Base-by-base conservation (phyloP, 2,888 invertebrate genomes). In the Antheraea assamensis region DNA sequence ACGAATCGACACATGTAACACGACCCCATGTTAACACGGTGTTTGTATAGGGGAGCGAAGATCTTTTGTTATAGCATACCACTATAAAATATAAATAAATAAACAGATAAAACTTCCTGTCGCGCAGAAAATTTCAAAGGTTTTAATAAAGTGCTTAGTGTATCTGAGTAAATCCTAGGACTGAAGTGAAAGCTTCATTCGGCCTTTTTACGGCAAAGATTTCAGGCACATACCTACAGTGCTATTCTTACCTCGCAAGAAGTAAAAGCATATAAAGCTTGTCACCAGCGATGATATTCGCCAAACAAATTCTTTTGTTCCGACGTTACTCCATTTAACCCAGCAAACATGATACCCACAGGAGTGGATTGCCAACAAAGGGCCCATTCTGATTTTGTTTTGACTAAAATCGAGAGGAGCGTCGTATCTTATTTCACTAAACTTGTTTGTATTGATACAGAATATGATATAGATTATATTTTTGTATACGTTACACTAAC, bases 291-390 rank as follows among this genome's bases (percentile, higher is more conserved):
- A 74, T 71, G 64, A 71, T 74, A 71, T 74, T 71, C 68, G 74
- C 71, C 71, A 71, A 71, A 71, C 61, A 74, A n/a, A n/a, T n/a
- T 70, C 73, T 73, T 73, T 73, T 73, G 75, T 75, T 75, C 82
- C 70, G 78, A 82, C 85, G 74, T 76, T 90, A 87, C 87, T 75
- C 85, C 82, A 82, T 75, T 75, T 77, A 74, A 71, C 71, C 85
- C 85, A 85, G 85, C 89, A 87, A 93, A 94, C 85, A 88, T 88
- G 93, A 94, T 91, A 93, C 90, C 89, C 88, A 79, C 87, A 81
- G 85, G 85, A 92, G 92, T 91, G 93, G 90, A 92, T 90, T 82
- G 90, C 91, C 81, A 91, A 93, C 93, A 94, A 93, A 92, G 88
- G 89, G 84, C 87, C 68, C 86, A 84, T 80, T 77, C 87, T 88